Percentiles rank a stretch among this genome's conserved stretches.
These are phyloP conservation scores for Sesia bembeciformis DNA, from an alignment of 2,888 invertebrate genomes.

Conservation along the genomic window DNA sequence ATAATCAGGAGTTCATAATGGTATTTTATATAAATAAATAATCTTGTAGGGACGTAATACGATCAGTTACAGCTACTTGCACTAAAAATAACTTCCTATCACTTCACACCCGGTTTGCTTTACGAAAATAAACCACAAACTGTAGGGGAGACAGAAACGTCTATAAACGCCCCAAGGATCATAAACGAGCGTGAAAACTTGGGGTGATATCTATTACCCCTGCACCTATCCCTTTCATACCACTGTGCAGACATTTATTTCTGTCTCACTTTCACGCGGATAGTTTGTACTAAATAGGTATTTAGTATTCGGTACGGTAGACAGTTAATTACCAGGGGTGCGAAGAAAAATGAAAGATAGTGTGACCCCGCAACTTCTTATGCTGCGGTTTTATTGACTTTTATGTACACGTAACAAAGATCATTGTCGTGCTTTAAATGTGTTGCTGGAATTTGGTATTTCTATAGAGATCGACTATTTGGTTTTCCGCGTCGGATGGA, in stretches of 20 bases:
- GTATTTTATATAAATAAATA: too few species aligned
- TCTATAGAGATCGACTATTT: constrained; percentile 21
- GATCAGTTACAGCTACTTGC: too few species aligned
- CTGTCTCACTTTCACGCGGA: constrained; percentile 28
- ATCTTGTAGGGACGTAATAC: too few species aligned
- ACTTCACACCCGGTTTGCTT: constrained; percentile 48
- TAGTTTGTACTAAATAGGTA: constrained; percentile 68
- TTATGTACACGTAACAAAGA: too few species aligned
- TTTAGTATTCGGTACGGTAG: constrained; percentile 72
- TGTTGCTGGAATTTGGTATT: too few species aligned
- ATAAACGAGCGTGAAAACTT: constrained; percentile 39
- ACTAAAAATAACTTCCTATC: constrained; percentile 45
- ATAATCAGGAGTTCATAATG: too few species aligned
- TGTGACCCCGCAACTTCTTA: constrained; percentile 1
- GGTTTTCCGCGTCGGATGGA: constrained; percentile 43
- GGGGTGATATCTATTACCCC: constrained; percentile 45
- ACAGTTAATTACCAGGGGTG: constrained; percentile 67
- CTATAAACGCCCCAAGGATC: constrained; percentile 39
- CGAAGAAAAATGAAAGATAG: constrained; percentile 50
- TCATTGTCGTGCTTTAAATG: too few species aligned
- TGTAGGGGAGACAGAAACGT: constrained; percentile 22
- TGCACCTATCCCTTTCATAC: constrained; percentile 29
- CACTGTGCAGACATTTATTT: constrained; percentile 5
- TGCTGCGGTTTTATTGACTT: neutral
- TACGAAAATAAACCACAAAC: constrained; percentile 32